Conservation (phyloP, 2,888 invertebrate genomes). For the Tenthredo notha region DNA sequence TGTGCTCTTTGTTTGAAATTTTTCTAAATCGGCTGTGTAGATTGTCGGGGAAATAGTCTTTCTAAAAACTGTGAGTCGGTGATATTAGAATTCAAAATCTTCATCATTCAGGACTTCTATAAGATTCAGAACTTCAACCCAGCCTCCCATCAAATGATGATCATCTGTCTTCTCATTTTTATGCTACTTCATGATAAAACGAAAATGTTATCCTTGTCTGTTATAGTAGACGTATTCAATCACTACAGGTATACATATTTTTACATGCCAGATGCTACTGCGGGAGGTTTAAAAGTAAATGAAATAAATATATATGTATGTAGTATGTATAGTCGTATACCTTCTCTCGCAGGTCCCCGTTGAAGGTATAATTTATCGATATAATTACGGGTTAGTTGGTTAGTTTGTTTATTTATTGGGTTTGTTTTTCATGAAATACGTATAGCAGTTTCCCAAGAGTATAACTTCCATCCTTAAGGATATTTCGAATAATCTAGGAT, state of each 20-base stretch:
- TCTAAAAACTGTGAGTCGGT: no score
- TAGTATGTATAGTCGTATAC: background rate
- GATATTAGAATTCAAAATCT: no score
- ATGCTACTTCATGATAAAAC: background rate
- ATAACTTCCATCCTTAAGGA: background rate
- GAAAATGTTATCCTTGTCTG: background rate
- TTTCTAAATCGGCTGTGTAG: no score
- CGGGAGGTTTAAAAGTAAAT: background rate
- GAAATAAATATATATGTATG: background rate
- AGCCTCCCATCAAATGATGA: background rate
- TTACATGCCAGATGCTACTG: background rate
- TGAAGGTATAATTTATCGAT: constrained; percentile 7
- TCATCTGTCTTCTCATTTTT: background rate
- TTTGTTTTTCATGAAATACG: constrained; percentile 23
- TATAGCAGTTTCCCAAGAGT: constrained; percentile 15
- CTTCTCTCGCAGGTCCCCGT: background rate
- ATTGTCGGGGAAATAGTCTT: no score
- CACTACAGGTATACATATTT: background rate
- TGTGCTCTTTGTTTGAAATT: no score
- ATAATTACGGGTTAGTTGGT: constrained; percentile 22
- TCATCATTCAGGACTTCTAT: no score
- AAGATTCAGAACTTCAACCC: no score
- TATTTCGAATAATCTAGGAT: background rate
- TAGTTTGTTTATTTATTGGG: background rate
- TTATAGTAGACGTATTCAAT: background rate